phyloP scores from a whole-genome alignment of 2,888 invertebrate species.

The Caenorhabditis sp. region DNA sequence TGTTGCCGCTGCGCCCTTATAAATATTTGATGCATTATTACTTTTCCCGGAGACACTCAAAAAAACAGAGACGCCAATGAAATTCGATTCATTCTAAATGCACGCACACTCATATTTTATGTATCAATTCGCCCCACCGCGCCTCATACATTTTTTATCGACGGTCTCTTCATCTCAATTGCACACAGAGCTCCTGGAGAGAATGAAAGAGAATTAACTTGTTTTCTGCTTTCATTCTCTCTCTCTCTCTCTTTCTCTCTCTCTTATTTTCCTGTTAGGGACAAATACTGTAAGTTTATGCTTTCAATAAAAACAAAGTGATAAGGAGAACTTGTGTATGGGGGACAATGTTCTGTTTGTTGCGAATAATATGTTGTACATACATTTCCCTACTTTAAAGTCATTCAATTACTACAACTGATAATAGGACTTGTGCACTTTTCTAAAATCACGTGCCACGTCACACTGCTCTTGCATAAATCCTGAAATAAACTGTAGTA shows the following conservation, averaged over 20 bases:
- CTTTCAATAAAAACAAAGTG: too few species aligned
- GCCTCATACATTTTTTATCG: conserved; percentile 56
- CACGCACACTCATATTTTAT: conserved; percentile 45
- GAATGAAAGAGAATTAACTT: conserved; percentile 1
- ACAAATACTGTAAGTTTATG: too few species aligned
- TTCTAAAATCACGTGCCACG: too few species aligned
- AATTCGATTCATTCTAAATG: conserved; percentile 57
- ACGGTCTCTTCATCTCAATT: conserved; percentile 40
- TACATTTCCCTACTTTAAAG: too few species aligned
- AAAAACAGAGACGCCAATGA: conserved; percentile 7
- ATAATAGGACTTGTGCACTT: too few species aligned
- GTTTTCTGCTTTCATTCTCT: conserved; percentile 1
- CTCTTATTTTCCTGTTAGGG: neutral
- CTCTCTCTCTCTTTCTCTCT: neutral
- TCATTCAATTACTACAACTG: too few species aligned
- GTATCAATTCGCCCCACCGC: conserved; percentile 35
- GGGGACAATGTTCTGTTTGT: too few species aligned
- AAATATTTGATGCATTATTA: neutral
- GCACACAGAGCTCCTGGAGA: conserved; percentile 8
- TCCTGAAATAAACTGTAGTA: too few species aligned
- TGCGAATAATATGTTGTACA: too few species aligned
- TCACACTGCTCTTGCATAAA: too few species aligned
- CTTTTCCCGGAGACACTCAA: too few species aligned
- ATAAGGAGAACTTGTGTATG: too few species aligned
- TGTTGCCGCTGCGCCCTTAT: conserved; percentile 17